A percentile compares a stretch with the other conserved stretches of the same genome.
Evolutionary conservation across 1,140 invertebrate genomes (phyloP).

Genomic region (Sycobia sp.): DNA sequence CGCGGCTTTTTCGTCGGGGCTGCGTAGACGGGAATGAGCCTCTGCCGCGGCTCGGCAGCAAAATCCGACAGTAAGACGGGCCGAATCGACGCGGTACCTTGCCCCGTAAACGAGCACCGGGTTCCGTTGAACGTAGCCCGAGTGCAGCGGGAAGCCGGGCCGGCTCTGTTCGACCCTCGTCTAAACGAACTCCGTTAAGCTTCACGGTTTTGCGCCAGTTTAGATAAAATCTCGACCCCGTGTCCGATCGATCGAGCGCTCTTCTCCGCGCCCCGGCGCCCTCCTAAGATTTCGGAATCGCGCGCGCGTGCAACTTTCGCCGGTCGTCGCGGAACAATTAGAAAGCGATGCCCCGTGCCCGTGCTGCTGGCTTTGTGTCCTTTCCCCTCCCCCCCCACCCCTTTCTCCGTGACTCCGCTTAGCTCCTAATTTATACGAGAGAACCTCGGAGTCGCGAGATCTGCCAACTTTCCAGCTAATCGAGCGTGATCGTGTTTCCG

Average conservation of each 20-base stretch:
- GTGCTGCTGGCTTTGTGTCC: not conserved
- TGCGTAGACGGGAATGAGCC: too few relatives aligned
- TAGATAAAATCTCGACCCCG: constrained; percentile 11
- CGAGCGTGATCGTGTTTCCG: too few relatives aligned
- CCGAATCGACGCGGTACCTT: too few relatives aligned
- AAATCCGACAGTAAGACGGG: too few relatives aligned
- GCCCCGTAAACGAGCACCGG: too few relatives aligned
- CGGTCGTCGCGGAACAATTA: constrained; percentile 8
- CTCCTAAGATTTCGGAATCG: constrained; percentile 7
- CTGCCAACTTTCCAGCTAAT: too few relatives aligned
- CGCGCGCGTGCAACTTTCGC: not conserved
- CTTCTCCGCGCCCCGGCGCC: not conserved
- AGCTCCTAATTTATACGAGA: too few relatives aligned
- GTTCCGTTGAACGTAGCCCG: not conserved
- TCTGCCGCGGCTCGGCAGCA: too few relatives aligned
- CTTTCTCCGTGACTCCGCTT: too few relatives aligned
- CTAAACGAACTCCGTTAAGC: constrained; percentile 26
- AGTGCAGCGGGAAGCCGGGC: not conserved
- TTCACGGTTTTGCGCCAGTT: constrained; percentile 13
- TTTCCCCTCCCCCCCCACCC: not conserved
- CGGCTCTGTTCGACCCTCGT: constrained; percentile 21
- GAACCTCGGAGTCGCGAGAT: too few relatives aligned
- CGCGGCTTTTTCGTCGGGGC: too few relatives aligned
- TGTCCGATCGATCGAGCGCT: constrained; percentile 11
- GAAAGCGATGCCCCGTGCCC: too few relatives aligned